These are phyloP conservation scores for Ceyx margarethae DNA, from an alignment of 2,113 vertebrate genomes.

Conservation along the genomic window DNA sequence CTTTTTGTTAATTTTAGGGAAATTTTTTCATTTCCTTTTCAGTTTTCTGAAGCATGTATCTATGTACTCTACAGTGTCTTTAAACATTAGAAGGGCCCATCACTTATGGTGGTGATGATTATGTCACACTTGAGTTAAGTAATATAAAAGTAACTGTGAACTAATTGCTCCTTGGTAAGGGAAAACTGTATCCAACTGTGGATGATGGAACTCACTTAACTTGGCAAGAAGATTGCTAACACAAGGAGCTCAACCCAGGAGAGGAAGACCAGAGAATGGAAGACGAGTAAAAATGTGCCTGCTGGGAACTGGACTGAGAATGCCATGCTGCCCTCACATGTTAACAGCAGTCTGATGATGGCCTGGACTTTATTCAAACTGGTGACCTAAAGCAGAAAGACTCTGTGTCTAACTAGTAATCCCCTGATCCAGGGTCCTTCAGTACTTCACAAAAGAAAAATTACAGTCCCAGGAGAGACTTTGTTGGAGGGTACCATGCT, in stretches of 20 bases:
- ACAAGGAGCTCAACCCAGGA: neutral
- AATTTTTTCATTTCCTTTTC: neutral
- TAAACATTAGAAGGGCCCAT: neutral
- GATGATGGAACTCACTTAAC: neutral
- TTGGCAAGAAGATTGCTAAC: neutral
- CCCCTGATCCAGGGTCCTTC: neutral
- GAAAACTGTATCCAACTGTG: neutral
- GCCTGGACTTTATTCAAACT: constrained; percentile 31
- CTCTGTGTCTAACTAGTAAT: constrained; percentile 46
- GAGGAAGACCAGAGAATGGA: neutral
- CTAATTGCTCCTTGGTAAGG: neutral
- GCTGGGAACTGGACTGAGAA: neutral
- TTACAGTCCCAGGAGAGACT: neutral
- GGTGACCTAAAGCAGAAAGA: constrained; percentile 37
- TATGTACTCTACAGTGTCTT: neutral
- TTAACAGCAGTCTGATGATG: constrained; percentile 24
- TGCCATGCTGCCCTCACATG: constrained; percentile 43
- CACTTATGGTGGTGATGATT: neutral
- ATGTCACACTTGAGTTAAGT: neutral
- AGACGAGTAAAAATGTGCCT: neutral
- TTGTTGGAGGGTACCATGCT: neutral
- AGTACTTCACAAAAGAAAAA: constrained; percentile 17
- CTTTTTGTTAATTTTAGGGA: neutral
- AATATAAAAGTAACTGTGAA: neutral
- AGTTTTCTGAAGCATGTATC: neutral